Evolutionary conservation across 2,797 vertebrate species (phyloP).

Genomic region (Aulostomus chinensis): DNA sequence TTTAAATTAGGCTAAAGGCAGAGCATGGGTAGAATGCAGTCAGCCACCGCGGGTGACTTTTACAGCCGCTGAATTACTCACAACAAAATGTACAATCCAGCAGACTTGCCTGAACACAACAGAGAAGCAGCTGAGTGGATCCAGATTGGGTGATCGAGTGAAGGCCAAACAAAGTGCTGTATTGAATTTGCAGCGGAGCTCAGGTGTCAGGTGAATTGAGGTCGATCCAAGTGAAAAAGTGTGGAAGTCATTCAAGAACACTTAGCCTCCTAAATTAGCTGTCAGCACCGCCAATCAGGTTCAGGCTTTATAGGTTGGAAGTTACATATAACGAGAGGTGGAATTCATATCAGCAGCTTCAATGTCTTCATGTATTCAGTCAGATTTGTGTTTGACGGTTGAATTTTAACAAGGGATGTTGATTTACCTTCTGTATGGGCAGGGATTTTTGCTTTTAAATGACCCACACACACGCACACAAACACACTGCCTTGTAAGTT

Average conservation of each 20-base stretch:
- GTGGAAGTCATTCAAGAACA: slow-evolving; percentile 13
- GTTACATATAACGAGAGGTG: too few species aligned
- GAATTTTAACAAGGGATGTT: too few species aligned
- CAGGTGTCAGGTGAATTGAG: slow-evolving; percentile 36
- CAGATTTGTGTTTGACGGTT: too few species aligned
- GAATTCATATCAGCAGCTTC: too few species aligned
- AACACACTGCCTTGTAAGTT: too few species aligned
- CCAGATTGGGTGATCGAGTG: slow-evolving; percentile 19
- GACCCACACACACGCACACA: too few species aligned
- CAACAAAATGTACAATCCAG: slow-evolving; percentile 34
- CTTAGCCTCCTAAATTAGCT: slow-evolving; percentile 15
- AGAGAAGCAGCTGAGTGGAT: slow-evolving; percentile 12
- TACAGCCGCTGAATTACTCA: slow-evolving; percentile 17
- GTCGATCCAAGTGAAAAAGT: slow-evolving; percentile 14
- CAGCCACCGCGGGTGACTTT: slow-evolving; percentile 19
- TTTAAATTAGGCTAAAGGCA: slow-evolving; percentile 30
- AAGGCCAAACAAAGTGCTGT: slow-evolving; percentile 27
- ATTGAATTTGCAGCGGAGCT: slow-evolving; percentile 34
- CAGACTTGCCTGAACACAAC: slow-evolving; percentile 13
- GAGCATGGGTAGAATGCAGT: slow-evolving; percentile 23
- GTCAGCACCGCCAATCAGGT: slow-evolving; percentile 5
- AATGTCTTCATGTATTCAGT: too few species aligned
- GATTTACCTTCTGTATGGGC: too few species aligned
- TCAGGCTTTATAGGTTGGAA: neutral
- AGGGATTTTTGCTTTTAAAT: too few species aligned